Conservation (phyloP, 1,140 invertebrate species). For the Panagrolaimus sp. region DNA sequence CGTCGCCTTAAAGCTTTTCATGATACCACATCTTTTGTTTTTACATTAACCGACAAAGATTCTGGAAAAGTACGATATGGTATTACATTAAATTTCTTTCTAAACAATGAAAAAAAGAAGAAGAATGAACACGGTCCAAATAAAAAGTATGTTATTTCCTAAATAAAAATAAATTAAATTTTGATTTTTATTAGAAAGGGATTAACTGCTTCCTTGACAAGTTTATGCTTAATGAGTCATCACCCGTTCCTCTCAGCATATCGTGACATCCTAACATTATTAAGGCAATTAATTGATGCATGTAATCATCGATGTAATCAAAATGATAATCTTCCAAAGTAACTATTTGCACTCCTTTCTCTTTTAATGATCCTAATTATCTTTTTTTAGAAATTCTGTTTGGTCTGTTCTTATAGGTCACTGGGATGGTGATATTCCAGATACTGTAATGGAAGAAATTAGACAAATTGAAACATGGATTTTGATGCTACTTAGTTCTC, state of each 20-base stretch:
- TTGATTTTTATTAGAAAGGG: constrained; percentile 20
- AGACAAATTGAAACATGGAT: constrained; percentile 98
- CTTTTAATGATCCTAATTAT: constrained; percentile 21
- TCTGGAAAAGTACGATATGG: constrained; percentile 87
- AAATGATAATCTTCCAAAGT: constrained; percentile 39
- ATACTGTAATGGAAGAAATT: constrained; percentile 86
- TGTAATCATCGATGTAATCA: constrained; percentile 69
- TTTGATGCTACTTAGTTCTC: constrained; percentile 79
- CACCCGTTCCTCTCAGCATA: constrained; percentile 98
- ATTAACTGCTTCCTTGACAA: constrained; percentile 74
- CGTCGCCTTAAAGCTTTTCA: constrained; percentile 19
- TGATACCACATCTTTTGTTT: constrained; percentile 78
- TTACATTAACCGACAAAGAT: constrained; percentile 97
- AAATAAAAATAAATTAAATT: constrained; percentile 1
- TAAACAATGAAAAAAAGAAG: constrained; percentile 67
- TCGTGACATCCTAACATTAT: constrained; percentile 87
- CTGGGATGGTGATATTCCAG: constrained; percentile 68
- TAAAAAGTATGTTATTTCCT: constrained; percentile 22
- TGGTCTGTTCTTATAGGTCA: constrained; percentile 62
- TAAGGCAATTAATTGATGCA: constrained; percentile 89
- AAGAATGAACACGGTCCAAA: constrained; percentile 8
- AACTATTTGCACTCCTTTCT: too few species aligned
- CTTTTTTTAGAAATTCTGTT: constrained; percentile 56
- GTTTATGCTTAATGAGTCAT: constrained; percentile 92
- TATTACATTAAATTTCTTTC: constrained; percentile 96